A percentile compares a stretch with the other conserved stretches of the same genome.
Conservation (phyloP, 1,140 invertebrate species). For the Saccostrea glomerata region DNA sequence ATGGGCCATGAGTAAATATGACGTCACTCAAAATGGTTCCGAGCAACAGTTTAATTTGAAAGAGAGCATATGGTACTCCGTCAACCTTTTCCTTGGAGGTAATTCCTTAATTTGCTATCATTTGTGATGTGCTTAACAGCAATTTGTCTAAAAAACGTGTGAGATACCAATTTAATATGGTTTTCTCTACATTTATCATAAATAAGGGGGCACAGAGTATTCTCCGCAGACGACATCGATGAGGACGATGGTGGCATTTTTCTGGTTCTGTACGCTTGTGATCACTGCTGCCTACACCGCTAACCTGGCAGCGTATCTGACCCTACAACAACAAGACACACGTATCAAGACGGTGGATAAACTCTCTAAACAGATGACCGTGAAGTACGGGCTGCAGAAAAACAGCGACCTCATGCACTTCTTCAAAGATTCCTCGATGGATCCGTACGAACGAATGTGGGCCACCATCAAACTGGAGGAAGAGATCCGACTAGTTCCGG, state of each 20-base stretch:
- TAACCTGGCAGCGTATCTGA: slow-evolving; percentile 79
- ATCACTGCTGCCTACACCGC: slow-evolving; percentile 79
- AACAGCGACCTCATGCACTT: slow-evolving; percentile 68
- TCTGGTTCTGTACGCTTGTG: slow-evolving; percentile 79
- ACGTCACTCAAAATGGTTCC: slow-evolving; percentile 64
- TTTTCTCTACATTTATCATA: background rate
- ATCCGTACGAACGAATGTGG: slow-evolving; percentile 73
- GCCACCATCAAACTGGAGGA: slow-evolving; percentile 72
- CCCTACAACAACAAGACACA: slow-evolving; percentile 76
- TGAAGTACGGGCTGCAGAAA: slow-evolving; percentile 74
- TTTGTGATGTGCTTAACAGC: too few species aligned
- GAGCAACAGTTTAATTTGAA: slow-evolving; percentile 73
- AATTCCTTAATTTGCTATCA: background rate
- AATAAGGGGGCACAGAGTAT: slow-evolving; percentile 79
- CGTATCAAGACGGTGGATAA: slow-evolving; percentile 76
- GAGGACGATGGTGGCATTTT: slow-evolving; percentile 74
- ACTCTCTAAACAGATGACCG: slow-evolving; percentile 72
- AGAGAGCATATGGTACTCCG: slow-evolving; percentile 93
- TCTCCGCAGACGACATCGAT: slow-evolving; percentile 74
- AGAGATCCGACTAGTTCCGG: slow-evolving; percentile 54
- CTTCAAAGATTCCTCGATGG: slow-evolving; percentile 60
- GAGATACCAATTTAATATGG: too few species aligned
- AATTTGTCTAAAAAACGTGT: too few species aligned
- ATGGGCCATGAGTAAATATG: slow-evolving; percentile 71
- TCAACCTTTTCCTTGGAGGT: slow-evolving; percentile 90